Conservation (phyloP, 2,113 vertebrate genomes). For the Heterochromis multidens region DNA sequence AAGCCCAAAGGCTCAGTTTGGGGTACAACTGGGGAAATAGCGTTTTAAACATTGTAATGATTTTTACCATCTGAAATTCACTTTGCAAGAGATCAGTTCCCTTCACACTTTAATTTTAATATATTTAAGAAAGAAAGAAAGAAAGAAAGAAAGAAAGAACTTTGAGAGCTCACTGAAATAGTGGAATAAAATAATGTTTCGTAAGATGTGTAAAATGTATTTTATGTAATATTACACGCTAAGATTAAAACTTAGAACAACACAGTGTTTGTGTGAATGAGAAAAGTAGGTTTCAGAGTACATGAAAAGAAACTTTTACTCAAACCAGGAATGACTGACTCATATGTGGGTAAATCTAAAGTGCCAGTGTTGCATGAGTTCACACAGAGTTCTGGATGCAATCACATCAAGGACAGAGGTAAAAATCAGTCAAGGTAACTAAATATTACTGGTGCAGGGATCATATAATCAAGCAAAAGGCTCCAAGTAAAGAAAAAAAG, state of each 20-base stretch:
- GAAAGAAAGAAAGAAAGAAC: accelerated
- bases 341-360: not conserved
- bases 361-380: not conserved
- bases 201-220: not conserved
- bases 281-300: not conserved
- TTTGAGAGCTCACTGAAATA: not conserved
- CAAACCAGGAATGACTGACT: not conserved
- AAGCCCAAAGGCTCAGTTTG: not conserved
- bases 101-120: not conserved
- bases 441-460: not conserved
- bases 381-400: not conserved
- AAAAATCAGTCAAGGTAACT: not conserved
- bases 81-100: not conserved
- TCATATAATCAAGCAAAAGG: not conserved
- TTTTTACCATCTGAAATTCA: not conserved
- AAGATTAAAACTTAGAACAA: not conserved
- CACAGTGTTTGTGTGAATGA: not conserved
- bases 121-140: not conserved
- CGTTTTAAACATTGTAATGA: conserved; percentile 4
- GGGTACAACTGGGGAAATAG: not conserved
- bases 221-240: not conserved
- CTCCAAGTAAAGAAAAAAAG: not conserved
- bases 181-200: not conserved
- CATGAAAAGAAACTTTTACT: not conserved
- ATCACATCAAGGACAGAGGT: not conserved